Evolutionary conservation across 1,140 invertebrate species (phyloP).

Genomic region (Trichonephila inaurata): DNA sequence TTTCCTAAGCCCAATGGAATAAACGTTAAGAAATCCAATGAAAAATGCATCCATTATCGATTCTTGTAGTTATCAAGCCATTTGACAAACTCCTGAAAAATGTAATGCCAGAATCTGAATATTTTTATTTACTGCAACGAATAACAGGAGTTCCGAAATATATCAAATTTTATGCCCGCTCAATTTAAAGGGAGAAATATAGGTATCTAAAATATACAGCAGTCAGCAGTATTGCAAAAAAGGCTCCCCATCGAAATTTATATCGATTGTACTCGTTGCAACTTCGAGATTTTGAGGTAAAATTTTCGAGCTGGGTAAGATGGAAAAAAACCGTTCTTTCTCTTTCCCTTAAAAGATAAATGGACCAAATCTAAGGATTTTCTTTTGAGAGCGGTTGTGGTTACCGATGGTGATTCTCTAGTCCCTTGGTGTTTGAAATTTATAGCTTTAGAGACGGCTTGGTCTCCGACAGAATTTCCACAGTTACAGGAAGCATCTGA

Average conservation of each 20-base stretch:
- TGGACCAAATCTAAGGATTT: conserved; percentile 66
- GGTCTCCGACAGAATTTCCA: conserved; percentile 16
- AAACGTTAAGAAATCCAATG: neutral
- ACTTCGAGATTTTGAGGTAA: conserved; percentile 39
- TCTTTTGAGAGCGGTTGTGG: conserved; percentile 53
- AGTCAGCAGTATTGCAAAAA: conserved; percentile 8
- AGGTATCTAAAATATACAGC: conserved; percentile 55
- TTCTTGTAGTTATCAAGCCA: neutral
- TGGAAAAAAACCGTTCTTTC: conserved; percentile 11
- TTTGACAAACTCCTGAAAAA: conserved; percentile 12
- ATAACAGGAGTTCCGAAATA: conserved; percentile 12
- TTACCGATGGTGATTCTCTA: conserved; percentile 62
- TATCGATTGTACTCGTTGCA: conserved; percentile 54
- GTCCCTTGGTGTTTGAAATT: conserved; percentile 66
- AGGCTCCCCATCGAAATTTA: neutral
- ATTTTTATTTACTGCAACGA: neutral
- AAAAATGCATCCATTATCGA: neutral
- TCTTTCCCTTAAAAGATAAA: conserved; percentile 66
- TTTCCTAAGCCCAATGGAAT: neutral
- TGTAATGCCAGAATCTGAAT: neutral
- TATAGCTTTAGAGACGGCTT: conserved; percentile 44
- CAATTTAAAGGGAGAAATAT: conserved; percentile 33
- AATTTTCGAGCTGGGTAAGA: conserved; percentile 44
- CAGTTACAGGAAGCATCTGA: conserved; percentile 36
- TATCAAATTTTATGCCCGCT: conserved; percentile 35